A percentile compares a stretch with the other conserved stretches of the same genome.
Evolutionary conservation across 23 tunicate species (phyloP).

Genomic region (Corella eumyota): DNA sequence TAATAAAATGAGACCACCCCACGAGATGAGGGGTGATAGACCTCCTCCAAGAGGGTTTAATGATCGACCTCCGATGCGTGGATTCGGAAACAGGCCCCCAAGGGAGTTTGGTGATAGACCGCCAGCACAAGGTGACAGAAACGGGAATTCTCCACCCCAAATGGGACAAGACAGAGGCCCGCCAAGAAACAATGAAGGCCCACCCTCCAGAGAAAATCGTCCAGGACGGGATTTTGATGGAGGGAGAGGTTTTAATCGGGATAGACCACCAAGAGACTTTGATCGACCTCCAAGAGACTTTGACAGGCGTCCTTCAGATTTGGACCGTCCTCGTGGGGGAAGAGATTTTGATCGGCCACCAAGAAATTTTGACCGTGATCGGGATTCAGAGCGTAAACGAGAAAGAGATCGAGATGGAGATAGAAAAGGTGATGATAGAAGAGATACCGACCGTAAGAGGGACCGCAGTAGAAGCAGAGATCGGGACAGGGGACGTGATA

Average conservation of each 20-base stretch:
- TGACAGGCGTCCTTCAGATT: slow-evolving; percentile 7
- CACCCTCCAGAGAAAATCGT: background rate
- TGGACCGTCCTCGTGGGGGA: slow-evolving; percentile 2
- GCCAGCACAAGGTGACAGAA: background rate
- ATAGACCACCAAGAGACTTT: slow-evolving; percentile 26
- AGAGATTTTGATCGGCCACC: slow-evolving; percentile 12
- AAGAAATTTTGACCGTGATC: slow-evolving; percentile 33
- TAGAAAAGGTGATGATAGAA: slow-evolving; percentile 38
- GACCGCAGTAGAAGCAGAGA: slow-evolving; percentile 18
- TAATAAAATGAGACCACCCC: too few relatives aligned
- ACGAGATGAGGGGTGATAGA: background rate
- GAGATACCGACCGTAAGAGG: slow-evolving; percentile 12
- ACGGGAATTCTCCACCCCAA: too few relatives aligned
- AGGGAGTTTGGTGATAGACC: background rate
- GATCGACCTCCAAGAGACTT: slow-evolving; percentile 21
- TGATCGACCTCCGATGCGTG: too few relatives aligned
- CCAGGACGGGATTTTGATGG: background rate
- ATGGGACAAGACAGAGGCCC: slow-evolving; percentile 5
- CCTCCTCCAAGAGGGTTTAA: too few relatives aligned
- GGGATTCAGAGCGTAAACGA: background rate
- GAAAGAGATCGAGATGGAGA: slow-evolving; percentile 23
- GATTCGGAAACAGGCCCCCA: too few relatives aligned
- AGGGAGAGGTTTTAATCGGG: slow-evolving; percentile 10
- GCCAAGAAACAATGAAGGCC: background rate
- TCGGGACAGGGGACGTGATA: slow-evolving; percentile 25